These are phyloP conservation scores for Idaea dimidiata DNA, from an alignment of 2,888 invertebrate species.

Conservation along the genomic window DNA sequence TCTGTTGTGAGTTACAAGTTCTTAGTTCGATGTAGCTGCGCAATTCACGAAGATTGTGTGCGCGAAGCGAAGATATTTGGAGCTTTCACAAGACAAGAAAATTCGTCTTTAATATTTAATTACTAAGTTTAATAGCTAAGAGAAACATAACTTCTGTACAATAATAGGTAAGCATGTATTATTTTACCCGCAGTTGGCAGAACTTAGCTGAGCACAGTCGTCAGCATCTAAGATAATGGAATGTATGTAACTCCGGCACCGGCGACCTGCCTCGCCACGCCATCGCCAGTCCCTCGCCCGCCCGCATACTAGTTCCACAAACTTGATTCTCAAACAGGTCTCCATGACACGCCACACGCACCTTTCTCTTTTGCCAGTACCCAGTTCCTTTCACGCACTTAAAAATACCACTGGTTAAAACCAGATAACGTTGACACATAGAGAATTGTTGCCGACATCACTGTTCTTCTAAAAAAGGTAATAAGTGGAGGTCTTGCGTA, in stretches of 20 bases:
- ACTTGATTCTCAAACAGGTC: slow-evolving; percentile 43
- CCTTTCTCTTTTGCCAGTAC: slow-evolving; percentile 64
- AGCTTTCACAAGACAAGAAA: too few species aligned
- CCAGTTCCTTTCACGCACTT: slow-evolving; percentile 58
- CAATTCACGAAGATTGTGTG: too few species aligned
- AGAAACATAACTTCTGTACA: too few species aligned
- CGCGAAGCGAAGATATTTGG: too few species aligned
- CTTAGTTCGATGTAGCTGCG: too few species aligned
- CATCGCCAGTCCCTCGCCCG: slow-evolving; percentile 12
- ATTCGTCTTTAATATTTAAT: too few species aligned
- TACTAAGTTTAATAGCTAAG: too few species aligned
- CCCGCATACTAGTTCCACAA: slow-evolving; percentile 25
- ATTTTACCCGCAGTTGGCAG: too few species aligned
- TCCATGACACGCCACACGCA: slow-evolving; percentile 38
- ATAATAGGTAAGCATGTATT: too few species aligned
- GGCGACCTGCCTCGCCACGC: slow-evolving; percentile 4
- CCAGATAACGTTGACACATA: slow-evolving; percentile 40
- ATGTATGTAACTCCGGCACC: slow-evolving; percentile 17
- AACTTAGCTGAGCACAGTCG: too few species aligned
- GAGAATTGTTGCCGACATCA: slow-evolving; percentile 17
- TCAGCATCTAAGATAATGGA: slow-evolving; percentile 5
- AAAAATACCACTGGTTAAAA: slow-evolving; percentile 43
- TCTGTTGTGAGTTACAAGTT: too few species aligned
- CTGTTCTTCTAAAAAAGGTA: slow-evolving; percentile 20
- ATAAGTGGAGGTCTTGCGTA: slow-evolving; percentile 40